phyloP scores from a whole-genome alignment of 2,888 invertebrate genomes.

The Helicoverpa assulta region DNA sequence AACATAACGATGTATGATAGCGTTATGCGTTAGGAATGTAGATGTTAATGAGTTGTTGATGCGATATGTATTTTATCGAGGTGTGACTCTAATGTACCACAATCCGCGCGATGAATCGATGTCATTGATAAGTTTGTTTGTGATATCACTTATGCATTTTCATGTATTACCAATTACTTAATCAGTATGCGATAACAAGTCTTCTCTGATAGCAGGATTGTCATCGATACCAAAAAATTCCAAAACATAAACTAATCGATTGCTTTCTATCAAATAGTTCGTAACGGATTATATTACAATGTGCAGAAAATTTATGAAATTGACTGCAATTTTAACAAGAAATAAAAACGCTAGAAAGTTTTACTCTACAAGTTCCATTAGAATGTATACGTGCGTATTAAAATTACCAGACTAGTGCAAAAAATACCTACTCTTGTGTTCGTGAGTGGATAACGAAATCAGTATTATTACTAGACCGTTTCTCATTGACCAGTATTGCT shows the following conservation, averaged over 20 bases:
- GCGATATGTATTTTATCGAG: conserved; percentile 67
- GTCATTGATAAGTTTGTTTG: conserved; percentile 66
- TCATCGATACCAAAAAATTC: conserved; percentile 28
- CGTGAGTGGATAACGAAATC: conserved; percentile 67
- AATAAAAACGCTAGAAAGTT: conserved; percentile 75
- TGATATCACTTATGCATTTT: conserved; percentile 62
- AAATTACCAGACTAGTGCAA: conserved; percentile 69
- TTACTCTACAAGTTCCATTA: conserved; percentile 71
- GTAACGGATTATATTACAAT: conserved; percentile 17
- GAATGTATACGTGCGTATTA: conserved; percentile 76
- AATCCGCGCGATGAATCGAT: conserved; percentile 57
- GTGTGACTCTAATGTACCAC: conserved; percentile 65
- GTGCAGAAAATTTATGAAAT: conserved; percentile 26
- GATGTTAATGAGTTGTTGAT: conserved; percentile 71
- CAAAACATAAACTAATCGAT: conserved; percentile 10
- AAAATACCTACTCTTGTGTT: conserved; percentile 67
- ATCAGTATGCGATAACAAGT: conserved; percentile 33
- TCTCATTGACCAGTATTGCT: conserved; percentile 59
- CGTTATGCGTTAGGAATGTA: conserved; percentile 78
- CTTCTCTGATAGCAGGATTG: conserved; percentile 22
- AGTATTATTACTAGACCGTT: conserved; percentile 66
- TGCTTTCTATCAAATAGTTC: conserved; percentile 17
- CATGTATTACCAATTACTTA: conserved; percentile 39
- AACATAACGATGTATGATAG: conserved; percentile 61
- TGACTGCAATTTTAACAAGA: conserved; percentile 38